Base-by-base conservation (phyloP, 2,113 vertebrate genomes). In the Neotoma lepida region DNA sequence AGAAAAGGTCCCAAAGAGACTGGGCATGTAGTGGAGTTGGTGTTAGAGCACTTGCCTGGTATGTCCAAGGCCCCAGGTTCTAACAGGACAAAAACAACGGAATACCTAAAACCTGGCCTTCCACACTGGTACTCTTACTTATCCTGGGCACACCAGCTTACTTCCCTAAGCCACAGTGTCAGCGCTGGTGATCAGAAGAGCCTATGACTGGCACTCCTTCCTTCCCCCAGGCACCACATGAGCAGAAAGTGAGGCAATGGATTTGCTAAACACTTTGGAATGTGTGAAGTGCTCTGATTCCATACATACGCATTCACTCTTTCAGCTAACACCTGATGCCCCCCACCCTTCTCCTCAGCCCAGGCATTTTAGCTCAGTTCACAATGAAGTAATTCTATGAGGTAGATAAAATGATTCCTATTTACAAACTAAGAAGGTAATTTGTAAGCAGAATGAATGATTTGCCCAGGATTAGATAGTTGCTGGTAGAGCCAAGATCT, bases 391-490 rank as follows among this genome's bases (percentile, higher is more conserved):
- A 66, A 66, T 54, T 94, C 74, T 71, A 30, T 77, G 46, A 94
- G 49, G 9, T 61, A 93, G 73, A 63, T 84, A 86, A 86, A 91
- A 68, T 49, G 41, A 86, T 77, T n/a, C 7, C 49, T 66, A n/a
- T 88, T 93, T 92, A 88, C 68, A 91, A 93, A 73, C 51, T 44
- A 87, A 49, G 44, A 44, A 71, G 63, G 82, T 92, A 61, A 86
- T 78, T 78, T 73, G 51, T 93, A 88, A 94, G 94, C 64, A 96
- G 71, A 77, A 30, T 18, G 73, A 76, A 44, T 86, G 44, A 77
- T 44, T 95, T 94, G 64, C n/a, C 17, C 6, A 15, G 41, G n/a
- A 35, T 73, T 86, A 74, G 70, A 61, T 41, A 78, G 73, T 82
- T 35, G 74, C 0, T 70, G 70, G 8, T 51, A 88, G 76, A 94